These are phyloP conservation scores for Catamblyrhynchus diadema DNA, from an alignment of 2,797 vertebrate genomes.

Conservation along the genomic window DNA sequence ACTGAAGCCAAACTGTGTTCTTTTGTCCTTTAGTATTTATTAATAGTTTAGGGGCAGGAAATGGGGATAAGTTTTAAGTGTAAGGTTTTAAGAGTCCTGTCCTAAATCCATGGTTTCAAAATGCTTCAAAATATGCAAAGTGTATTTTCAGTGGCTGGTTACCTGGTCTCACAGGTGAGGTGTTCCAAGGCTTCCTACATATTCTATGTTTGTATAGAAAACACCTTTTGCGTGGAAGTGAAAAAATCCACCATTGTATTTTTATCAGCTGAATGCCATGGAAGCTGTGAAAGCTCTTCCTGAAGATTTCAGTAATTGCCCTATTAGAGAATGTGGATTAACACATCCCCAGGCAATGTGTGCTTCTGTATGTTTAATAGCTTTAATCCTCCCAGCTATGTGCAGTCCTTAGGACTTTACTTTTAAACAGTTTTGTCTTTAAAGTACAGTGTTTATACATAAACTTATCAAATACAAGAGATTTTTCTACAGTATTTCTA, in stretches of 20 bases:
- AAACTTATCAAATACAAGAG: neutral
- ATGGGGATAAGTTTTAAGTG: neutral
- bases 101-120: neutral
- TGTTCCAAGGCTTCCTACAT: neutral
- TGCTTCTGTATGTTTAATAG: neutral
- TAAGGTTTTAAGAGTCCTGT: neutral
- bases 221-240: neutral
- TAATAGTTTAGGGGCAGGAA: neutral
- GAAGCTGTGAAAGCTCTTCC: neutral
- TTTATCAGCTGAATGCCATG: accelerated
- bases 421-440: neutral
- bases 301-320: neutral
- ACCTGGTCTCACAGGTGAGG: neutral
- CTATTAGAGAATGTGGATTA: neutral
- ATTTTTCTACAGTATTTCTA: neutral
- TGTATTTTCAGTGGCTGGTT: neutral
- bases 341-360: neutral
- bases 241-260: neutral
- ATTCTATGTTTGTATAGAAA: neutral
- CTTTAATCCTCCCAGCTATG: neutral
- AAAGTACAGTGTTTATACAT: neutral
- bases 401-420: neutral
- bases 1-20: constrained; percentile 43
- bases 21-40: constrained; percentile 35
- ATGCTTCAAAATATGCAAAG: neutral